Conservation (phyloP, 2,113 vertebrate species). For the Leptodactylus fuscus region DNA sequence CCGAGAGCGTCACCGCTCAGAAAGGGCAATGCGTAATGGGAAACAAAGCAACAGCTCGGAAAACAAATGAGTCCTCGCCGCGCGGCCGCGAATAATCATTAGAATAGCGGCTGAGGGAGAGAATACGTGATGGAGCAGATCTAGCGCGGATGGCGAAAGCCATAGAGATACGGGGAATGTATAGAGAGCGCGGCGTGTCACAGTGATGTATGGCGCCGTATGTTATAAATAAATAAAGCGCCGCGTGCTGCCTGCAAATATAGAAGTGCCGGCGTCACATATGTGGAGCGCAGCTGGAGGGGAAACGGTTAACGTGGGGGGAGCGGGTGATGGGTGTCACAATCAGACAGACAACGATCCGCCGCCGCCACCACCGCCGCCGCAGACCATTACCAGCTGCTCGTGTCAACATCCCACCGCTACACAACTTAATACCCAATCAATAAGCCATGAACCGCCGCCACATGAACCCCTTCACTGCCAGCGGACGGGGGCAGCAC, state of each 20-base stretch:
- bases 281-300: background rate
- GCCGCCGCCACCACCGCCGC: too few species aligned
- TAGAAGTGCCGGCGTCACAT: too few species aligned
- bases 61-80: background rate
- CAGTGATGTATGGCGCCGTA: slow-evolving; percentile 1
- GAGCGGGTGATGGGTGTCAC: background rate
- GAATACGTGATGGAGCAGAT: background rate
- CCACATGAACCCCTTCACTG: slow-evolving; percentile 12
- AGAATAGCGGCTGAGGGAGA: background rate
- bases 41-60: background rate
- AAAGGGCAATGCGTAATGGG: slow-evolving; percentile 1
- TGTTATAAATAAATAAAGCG: slow-evolving; percentile 31
- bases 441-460: slow-evolving; percentile 38
- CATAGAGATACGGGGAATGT: too few species aligned
- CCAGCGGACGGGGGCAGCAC: too few species aligned
- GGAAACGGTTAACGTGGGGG: background rate
- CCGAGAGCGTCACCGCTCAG: background rate
- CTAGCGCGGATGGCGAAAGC: background rate
- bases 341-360: slow-evolving; percentile 35
- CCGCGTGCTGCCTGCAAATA: background rate
- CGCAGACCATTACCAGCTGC: slow-evolving; percentile 35
- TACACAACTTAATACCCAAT: slow-evolving; percentile 50
- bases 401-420: slow-evolving; percentile 48
- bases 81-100: background rate
- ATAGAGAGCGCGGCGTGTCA: background rate